Percentiles rank a stretch among this genome's conserved stretches.
phyloP scores from a whole-genome alignment of 1,140 invertebrate genomes.

The Holcopasites calliopsidis region DNA sequence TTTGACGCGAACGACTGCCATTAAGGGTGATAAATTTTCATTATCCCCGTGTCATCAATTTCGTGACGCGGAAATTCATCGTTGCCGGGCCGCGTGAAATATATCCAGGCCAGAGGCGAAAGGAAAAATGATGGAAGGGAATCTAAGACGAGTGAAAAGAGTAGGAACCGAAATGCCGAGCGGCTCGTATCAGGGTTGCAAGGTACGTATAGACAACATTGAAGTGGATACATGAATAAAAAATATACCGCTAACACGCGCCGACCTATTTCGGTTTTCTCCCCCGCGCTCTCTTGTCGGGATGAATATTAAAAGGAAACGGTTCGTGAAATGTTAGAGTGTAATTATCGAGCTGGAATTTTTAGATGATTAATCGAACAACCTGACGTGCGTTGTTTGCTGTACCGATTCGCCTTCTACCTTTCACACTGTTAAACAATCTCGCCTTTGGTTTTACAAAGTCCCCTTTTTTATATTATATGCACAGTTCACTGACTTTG shows the following conservation, averaged over 20 bases:
- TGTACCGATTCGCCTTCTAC: neutral
- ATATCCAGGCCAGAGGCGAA: neutral
- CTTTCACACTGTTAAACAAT: no score
- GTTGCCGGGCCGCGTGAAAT: neutral
- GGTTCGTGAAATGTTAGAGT: conserved; percentile 2
- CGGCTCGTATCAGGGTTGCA: neutral
- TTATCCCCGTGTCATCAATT: conserved; percentile 18
- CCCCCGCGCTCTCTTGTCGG: neutral
- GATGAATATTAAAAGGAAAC: conserved; percentile 26
- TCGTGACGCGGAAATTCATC: conserved; percentile 8
- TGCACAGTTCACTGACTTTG: no score
- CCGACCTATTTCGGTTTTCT: conserved; percentile 15
- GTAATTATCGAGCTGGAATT: neutral
- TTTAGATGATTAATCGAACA: neutral
- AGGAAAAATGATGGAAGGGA: neutral
- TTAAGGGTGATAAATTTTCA: neutral
- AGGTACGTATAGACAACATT: conserved; percentile 19
- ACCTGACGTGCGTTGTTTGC: neutral
- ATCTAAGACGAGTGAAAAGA: conserved; percentile 8
- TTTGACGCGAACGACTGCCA: no score
- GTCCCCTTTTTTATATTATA: no score
- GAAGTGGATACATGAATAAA: conserved; percentile 31
- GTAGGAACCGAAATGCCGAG: neutral
- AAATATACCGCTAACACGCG: conserved; percentile 12
- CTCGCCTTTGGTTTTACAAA: no score